Evolutionary conservation across 2,797 vertebrate genomes (phyloP), one percentile per base, ranked within the genome.

Genomic region (Coregonus sp.): DNA sequence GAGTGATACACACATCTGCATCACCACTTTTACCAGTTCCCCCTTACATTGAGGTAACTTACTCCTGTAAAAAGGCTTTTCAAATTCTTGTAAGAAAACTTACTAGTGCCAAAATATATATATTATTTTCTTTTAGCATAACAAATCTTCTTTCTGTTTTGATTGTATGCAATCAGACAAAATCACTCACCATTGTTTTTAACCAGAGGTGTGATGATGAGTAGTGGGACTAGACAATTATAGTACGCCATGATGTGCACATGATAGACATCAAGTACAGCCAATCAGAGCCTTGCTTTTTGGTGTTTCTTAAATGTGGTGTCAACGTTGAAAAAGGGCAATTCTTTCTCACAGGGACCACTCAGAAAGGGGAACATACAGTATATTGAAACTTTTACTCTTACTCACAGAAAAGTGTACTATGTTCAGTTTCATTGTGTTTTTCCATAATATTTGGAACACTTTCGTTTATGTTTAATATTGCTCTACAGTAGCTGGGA

Each of bases 381-480:
- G 82, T 86, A 82, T 84, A 81, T 25, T 18, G 29, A 12, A 61
- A 63, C 14, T 33, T n/a, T 74, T 78, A 73, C 20, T 31, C 40
- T 70, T 72, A 75, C 52, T 71, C 40, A 37, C 59, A 51, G 80
- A 77, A 85, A 87, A 79, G 81, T 84, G 3, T 68, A n/a, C 52
- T n/a, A 51, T 54, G 4, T 85, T 79, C 75, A 40, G 11, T 73
- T 75, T 70, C 72, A 85, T 81, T 86, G 83, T 88, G 74, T 88
- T 88, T 89, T 80, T 87, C 76, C 81, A 84, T 87, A 85, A 86
- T 91, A 87, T 92, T 90, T 75, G 90, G 82, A 91, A 92, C 88
- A 90, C 91, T 91, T 93, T 81, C 87, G 88, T 88, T 85, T 86
- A 89, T 91, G 87, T 92, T 92, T 89, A 86, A 86, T 90, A 84